These are phyloP conservation scores for Pogonophryne albipinna DNA, from an alignment of 2,797 vertebrate species.

Conservation along the genomic window DNA sequence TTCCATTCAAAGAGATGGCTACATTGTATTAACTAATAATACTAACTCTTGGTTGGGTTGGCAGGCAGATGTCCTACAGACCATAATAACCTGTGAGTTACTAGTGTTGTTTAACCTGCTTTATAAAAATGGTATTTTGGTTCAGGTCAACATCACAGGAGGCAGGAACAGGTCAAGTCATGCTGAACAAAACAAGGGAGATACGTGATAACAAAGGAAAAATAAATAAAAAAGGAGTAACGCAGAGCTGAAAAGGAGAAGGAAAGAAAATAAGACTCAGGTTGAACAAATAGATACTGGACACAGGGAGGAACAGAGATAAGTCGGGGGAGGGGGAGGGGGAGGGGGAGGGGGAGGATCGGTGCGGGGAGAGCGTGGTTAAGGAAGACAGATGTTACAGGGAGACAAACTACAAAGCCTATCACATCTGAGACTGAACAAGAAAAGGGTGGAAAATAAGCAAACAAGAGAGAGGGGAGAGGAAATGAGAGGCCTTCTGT, in stretches of 20 bases:
- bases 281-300: slow-evolving; percentile 30
- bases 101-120: slow-evolving; percentile 14
- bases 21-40: too few species aligned
- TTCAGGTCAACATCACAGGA: slow-evolving; percentile 55
- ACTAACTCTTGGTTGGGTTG: neutral
- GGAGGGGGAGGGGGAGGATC: slow-evolving; percentile 24
- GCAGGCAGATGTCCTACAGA: slow-evolving; percentile 27
- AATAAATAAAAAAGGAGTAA: slow-evolving; percentile 11
- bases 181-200: slow-evolving; percentile 20
- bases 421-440: slow-evolving; percentile 61
- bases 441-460: slow-evolving; percentile 62
- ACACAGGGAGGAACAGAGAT: slow-evolving; percentile 38
- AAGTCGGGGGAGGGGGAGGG: slow-evolving; percentile 25
- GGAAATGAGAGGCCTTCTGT: slow-evolving; percentile 63
- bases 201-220: slow-evolving; percentile 2
- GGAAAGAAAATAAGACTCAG: slow-evolving; percentile 29
- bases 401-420: slow-evolving; percentile 68
- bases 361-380: slow-evolving; percentile 22
- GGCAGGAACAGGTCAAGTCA: slow-evolving; percentile 33
- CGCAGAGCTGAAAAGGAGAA: slow-evolving; percentile 10
- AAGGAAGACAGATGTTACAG: slow-evolving; percentile 72
- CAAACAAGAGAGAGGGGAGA: slow-evolving; percentile 59
- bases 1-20: too few species aligned
- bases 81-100: slow-evolving; percentile 19
- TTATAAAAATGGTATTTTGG: slow-evolving; percentile 47